phyloP scores from a whole-genome alignment of 2,113 vertebrate genomes.

The Sylvietta virens region DNA sequence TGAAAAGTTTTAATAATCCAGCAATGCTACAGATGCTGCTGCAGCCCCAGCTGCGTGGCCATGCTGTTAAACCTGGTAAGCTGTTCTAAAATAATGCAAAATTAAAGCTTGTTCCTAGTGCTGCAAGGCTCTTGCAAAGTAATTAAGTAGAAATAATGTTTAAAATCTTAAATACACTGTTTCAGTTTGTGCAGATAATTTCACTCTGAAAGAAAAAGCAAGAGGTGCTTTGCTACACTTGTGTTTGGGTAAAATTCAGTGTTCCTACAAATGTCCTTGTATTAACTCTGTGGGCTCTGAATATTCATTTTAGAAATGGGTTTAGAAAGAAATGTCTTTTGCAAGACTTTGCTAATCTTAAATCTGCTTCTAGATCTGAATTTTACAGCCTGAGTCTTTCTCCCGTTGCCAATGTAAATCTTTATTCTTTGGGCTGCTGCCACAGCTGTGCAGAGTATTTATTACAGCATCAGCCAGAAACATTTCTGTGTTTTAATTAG shows the following conservation, averaged over 20 bases:
- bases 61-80: constrained; percentile 81
- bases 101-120: background rate
- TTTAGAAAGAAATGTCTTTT: background rate
- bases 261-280: background rate
- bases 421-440: background rate
- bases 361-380: background rate
- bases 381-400: background rate
- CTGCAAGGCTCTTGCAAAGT: background rate
- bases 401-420: background rate
- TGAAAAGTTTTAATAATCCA: constrained; percentile 93
- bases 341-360: background rate
- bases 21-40: constrained; percentile 92
- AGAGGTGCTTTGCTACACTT: background rate
- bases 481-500: background rate
- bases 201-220: background rate
- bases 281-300: background rate
- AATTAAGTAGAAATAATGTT: background rate
- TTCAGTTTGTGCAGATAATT: background rate
- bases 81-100: background rate
- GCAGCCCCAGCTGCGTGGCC: constrained; percentile 81
- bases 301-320: background rate
- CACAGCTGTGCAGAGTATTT: background rate
- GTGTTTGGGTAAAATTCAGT: background rate
- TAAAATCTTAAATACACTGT: background rate
- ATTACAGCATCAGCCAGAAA: background rate